phyloP scores from a whole-genome alignment of 2,113 vertebrate genomes.

The Melanostigma gelatinosum region DNA sequence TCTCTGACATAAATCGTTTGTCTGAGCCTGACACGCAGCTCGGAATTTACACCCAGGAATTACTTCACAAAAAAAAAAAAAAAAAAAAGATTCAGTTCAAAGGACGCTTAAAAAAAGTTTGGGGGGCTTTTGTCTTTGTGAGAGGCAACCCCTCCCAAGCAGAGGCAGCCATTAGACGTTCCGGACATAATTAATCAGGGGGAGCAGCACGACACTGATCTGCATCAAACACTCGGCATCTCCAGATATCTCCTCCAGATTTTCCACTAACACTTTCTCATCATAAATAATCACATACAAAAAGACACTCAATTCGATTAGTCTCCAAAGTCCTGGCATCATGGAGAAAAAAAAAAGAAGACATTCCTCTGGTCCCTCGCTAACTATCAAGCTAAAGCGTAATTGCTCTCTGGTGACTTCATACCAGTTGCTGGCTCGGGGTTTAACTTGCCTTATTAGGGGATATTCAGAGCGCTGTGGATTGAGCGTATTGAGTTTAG shows the following conservation, averaged over 20 bases:
- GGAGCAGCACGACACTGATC: slow-evolving; percentile 75
- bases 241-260: slow-evolving; percentile 79
- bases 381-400: slow-evolving; percentile 83
- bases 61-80: slow-evolving; percentile 38
- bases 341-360: slow-evolving; percentile 63
- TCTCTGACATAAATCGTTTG: slow-evolving; percentile 59
- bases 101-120: slow-evolving; percentile 70
- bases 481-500: slow-evolving; percentile 68
- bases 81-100: slow-evolving; percentile 71
- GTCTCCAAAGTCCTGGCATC: slow-evolving; percentile 82
- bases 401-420: slow-evolving; percentile 87
- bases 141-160: slow-evolving; percentile 60
- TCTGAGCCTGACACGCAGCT: slow-evolving; percentile 45
- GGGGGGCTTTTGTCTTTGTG: slow-evolving; percentile 67
- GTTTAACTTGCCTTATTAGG: slow-evolving; percentile 84
- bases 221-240: slow-evolving; percentile 79
- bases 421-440: slow-evolving; percentile 80
- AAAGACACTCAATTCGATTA: slow-evolving; percentile 82
- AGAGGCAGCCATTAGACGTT: slow-evolving; percentile 69
- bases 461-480: slow-evolving; percentile 65
- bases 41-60: slow-evolving; percentile 68
- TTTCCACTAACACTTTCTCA: slow-evolving; percentile 82
- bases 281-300: slow-evolving; percentile 85
- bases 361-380: slow-evolving; percentile 78
- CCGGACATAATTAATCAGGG: slow-evolving; percentile 80